Evolutionary conservation across 2,797 vertebrate genomes (phyloP), one percentile per base, ranked within the genome.

Genomic region (Semotilus atromaculatus): DNA sequence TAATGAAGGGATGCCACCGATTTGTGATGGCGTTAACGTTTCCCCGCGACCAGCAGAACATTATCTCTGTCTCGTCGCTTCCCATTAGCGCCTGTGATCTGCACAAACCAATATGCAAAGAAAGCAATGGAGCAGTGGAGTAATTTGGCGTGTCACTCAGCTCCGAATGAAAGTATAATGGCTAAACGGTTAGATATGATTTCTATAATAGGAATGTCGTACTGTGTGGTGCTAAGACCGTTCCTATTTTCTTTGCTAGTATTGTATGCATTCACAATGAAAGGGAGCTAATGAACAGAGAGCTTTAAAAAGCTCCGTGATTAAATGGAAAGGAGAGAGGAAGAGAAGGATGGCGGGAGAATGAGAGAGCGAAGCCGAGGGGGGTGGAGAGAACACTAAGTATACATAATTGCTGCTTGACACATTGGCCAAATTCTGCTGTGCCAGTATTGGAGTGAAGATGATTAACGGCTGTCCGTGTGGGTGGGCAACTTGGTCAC

Each of bases 361-460:
- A 73, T 55, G 85, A 72, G 86, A 74, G 77, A 84, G 85, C 51
- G 75, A 73, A 67, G 58, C 58, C 45, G 91, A 92, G 92, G 90
- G 90, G 93, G 93, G 93, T 78, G 90, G 90, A 90, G 93, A 88
- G 84, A 92, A 92, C 91, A 93, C 92, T 95, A 96, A 96, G 94
- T 96, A 94, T 94, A 94, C 95, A 95, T 96, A 96, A 96, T 96
- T 96, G 95, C 95, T 95, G 94, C 95, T 94, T 95, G 93, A 95
- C 94, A 96, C 94, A 93, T 96, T 95, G 94, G 92, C 94, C 94
- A 94, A 94, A 94, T 96, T 96, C 95, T 97, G 94, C 95, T 95
- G 93, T 94, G 92, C 94, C 93, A 95, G 93, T 94, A 96, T 96
- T 96, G 95, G 93, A 91, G 92, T 90, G 92, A 94, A 93, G 94